A percentile compares a stretch with the other conserved stretches of the same genome.
phyloP scores from a whole-genome alignment of 1,140 invertebrate species.

The Venturia canescens region DNA sequence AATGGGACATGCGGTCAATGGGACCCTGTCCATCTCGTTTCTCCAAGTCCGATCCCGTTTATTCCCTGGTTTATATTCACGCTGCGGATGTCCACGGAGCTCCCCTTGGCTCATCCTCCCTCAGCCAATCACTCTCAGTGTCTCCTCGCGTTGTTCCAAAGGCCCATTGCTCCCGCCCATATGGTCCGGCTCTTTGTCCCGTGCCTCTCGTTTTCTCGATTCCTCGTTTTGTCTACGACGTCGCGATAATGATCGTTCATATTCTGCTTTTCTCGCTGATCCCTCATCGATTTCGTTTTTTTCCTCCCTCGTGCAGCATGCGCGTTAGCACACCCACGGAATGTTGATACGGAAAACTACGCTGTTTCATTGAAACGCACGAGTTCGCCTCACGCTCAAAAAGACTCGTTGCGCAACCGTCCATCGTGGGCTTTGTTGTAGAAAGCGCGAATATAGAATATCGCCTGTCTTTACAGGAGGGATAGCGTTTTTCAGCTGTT shows the following conservation, averaged over 20 bases:
- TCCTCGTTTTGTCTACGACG: neutral
- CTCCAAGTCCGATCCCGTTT: conserved; percentile 17
- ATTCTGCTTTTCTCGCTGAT: neutral
- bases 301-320: neutral
- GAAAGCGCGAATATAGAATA: neutral
- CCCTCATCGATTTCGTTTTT: neutral
- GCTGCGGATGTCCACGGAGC: conserved; percentile 3
- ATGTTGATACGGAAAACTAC: neutral
- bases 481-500: too few relatives aligned
- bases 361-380: too few relatives aligned
- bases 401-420: too few relatives aligned
- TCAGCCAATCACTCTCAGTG: neutral
- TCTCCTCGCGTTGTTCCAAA: neutral
- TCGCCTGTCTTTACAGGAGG: too few relatives aligned
- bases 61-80: conserved; percentile 14
- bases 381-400: too few relatives aligned
- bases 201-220: neutral
- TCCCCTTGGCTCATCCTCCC: conserved; percentile 9
- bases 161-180: neutral
- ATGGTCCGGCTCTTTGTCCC: conserved; percentile 15
- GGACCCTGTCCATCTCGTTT: neutral
- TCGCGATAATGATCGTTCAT: neutral
- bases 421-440: too few relatives aligned
- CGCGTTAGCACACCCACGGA: too few relatives aligned
- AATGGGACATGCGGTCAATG: conserved; percentile 10